A percentile compares a stretch with the other conserved stretches of the same genome.
Evolutionary conservation across 2,888 invertebrate species (phyloP).

Genomic region (Trisateles emortualis): DNA sequence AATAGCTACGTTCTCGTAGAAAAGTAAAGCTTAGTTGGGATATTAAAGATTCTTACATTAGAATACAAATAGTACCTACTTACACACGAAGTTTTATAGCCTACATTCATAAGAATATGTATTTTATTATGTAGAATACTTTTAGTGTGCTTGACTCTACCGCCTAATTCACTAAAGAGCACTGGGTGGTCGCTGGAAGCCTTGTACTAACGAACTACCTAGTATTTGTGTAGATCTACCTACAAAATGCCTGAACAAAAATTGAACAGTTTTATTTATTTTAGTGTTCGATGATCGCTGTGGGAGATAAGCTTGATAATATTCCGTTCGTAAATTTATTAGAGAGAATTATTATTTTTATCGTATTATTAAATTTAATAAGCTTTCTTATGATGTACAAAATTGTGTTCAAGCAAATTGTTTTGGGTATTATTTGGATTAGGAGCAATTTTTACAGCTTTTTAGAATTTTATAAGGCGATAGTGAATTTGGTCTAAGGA

Average conservation of each 20-base stretch:
- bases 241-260: background rate
- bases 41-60: conserved; percentile 72
- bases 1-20: conserved; percentile 72
- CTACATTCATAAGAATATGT: conserved; percentile 85
- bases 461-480: conserved; percentile 2
- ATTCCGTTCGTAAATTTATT: background rate
- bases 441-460: conserved; percentile 20
- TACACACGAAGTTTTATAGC: conserved; percentile 79
- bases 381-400: background rate
- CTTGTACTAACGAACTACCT: background rate
- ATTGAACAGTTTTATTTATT: background rate
- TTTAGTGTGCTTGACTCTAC: conserved; percentile 35
- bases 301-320: background rate
- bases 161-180: conserved; percentile 59
- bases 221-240: background rate
- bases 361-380: background rate
- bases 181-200: conserved; percentile 1
- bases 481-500: conserved; percentile 11
- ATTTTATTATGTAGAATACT: conserved; percentile 48
- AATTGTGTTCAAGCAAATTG: background rate
- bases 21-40: conserved; percentile 83
- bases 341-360: background rate
- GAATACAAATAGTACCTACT: conserved; percentile 75
- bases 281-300: background rate
- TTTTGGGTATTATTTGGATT: conserved; percentile 13